These are phyloP conservation scores for Caerostris darwini DNA, from an alignment of 1,140 invertebrate genomes.

Conservation along the genomic window DNA sequence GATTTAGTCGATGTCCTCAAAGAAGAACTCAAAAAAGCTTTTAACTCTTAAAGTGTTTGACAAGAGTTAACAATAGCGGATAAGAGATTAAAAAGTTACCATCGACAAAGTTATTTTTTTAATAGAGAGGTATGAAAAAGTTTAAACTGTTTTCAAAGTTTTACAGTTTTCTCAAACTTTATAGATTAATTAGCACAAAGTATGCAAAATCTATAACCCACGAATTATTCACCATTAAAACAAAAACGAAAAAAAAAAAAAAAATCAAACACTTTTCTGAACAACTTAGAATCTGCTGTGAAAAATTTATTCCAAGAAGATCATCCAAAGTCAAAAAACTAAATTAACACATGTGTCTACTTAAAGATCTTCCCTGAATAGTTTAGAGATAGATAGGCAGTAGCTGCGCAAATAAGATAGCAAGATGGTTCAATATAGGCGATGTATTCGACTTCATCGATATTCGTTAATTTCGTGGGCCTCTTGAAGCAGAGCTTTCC, in stretches of 20 bases:
- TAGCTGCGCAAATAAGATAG: conserved; percentile 73
- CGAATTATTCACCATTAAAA: conserved; percentile 36
- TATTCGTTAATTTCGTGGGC: conserved; percentile 69
- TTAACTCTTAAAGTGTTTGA: too few relatives aligned
- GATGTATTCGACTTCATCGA: conserved; percentile 54
- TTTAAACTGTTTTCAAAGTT: too few relatives aligned
- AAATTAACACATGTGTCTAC: conserved; percentile 11
- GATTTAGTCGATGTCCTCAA: too few relatives aligned
- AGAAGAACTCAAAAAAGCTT: too few relatives aligned
- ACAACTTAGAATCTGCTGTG: too few relatives aligned
- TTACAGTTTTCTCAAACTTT: neutral
- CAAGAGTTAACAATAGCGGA: too few relatives aligned
- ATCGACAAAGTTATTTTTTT: too few relatives aligned
- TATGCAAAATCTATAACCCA: neutral
- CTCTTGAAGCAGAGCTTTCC: neutral
- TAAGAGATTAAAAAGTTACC: too few relatives aligned
- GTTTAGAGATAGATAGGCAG: neutral
- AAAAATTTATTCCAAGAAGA: too few relatives aligned
- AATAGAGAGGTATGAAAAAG: too few relatives aligned
- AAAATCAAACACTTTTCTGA: too few relatives aligned
- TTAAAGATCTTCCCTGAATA: neutral
- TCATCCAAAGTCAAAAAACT: too few relatives aligned
- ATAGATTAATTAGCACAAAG: neutral
- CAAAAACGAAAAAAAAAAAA: neutral
- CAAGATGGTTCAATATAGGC: neutral